phyloP scores from a whole-genome alignment of 2,888 invertebrate species.

The Brenthis hecate region DNA sequence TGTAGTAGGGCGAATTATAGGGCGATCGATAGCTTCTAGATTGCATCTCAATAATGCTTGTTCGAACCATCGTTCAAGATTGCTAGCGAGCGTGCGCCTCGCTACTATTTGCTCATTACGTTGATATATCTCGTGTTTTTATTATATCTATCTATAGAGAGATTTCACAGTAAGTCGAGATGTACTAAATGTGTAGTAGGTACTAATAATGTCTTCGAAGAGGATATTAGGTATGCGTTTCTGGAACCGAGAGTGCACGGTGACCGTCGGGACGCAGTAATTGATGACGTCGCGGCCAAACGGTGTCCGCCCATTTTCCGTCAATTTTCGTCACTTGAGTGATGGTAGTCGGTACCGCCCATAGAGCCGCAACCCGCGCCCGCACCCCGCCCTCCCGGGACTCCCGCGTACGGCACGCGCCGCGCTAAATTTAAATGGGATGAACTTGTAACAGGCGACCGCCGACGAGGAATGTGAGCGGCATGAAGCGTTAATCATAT shows the following conservation, averaged over 20 bases:
- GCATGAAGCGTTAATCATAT: constrained; percentile 78
- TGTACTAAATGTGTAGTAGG: constrained; percentile 47
- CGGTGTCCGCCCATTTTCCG: constrained; percentile 83
- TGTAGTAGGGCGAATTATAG: constrained; percentile 77
- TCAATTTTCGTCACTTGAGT: constrained; percentile 83
- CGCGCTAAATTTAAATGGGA: constrained; percentile 81
- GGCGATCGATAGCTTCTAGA: constrained; percentile 76
- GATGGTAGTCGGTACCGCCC: constrained; percentile 79
- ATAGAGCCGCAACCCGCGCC: constrained; percentile 47
- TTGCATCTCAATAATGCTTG: constrained; percentile 79
- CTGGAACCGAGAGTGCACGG: constrained; percentile 58
- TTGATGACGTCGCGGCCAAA: constrained; percentile 81
- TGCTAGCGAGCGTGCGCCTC: constrained; percentile 60
- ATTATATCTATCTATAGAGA: constrained; percentile 35
- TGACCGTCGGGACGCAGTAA: constrained; percentile 78
- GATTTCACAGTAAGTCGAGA: constrained; percentile 38
- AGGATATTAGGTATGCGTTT: constrained; percentile 73
- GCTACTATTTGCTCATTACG: constrained; percentile 68
- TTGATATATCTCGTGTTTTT: constrained; percentile 55
- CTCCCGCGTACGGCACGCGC: constrained; percentile 73
- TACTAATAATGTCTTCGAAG: constrained; percentile 61
- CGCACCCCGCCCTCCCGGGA: constrained; percentile 50
- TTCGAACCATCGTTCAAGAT: constrained; percentile 69
- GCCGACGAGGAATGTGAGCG: constrained; percentile 70
- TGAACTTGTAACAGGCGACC: constrained; percentile 79